A percentile compares a stretch with the other conserved stretches of the same genome.
These are phyloP conservation scores for Montipora cactus DNA, from an alignment of 64 coral and sea anemone genomes.

Conservation along the genomic window DNA sequence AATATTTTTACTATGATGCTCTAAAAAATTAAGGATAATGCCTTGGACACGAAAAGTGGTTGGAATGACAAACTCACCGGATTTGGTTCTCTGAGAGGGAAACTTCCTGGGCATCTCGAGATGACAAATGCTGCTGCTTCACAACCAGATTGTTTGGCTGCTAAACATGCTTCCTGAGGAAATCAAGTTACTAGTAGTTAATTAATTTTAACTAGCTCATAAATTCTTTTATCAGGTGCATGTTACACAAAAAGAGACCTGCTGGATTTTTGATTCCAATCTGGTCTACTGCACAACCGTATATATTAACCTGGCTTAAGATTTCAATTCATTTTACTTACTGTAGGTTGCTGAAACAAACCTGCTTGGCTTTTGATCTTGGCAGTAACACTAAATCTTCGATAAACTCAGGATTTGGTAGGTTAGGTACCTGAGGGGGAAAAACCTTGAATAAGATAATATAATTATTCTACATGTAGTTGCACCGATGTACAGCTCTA, in stretches of 20 bases:
- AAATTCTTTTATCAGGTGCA: no score
- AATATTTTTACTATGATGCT: neutral
- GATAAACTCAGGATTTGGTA: conserved; percentile 78
- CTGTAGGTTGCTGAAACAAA: neutral
- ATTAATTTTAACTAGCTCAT: neutral
- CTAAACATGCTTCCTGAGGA: conserved; percentile 77
- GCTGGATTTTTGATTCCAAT: no score
- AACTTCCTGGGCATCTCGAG: conserved; percentile 85
- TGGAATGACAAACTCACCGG: conserved; percentile 74
- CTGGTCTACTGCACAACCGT: no score
- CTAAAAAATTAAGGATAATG: neutral
- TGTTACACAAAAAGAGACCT: no score
- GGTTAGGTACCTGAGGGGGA: conserved; percentile 48
- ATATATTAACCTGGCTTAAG: no score
- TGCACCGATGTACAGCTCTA: neutral
- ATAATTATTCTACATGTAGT: neutral
- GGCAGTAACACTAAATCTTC: conserved; percentile 77
- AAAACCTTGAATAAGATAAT: neutral
- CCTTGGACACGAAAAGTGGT: no score
- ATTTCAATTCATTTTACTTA: no score
- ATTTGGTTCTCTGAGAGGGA: conserved; percentile 91
- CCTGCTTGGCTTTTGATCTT: conserved; percentile 37
- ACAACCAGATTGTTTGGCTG: conserved; percentile 73
- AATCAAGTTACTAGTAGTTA: neutral
- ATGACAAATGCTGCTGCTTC: conserved; percentile 95